Percentiles rank a stretch among this genome's conserved stretches.
Conservation (phyloP, 2,113 vertebrate genomes). For the Gadus chalcogrammus region DNA sequence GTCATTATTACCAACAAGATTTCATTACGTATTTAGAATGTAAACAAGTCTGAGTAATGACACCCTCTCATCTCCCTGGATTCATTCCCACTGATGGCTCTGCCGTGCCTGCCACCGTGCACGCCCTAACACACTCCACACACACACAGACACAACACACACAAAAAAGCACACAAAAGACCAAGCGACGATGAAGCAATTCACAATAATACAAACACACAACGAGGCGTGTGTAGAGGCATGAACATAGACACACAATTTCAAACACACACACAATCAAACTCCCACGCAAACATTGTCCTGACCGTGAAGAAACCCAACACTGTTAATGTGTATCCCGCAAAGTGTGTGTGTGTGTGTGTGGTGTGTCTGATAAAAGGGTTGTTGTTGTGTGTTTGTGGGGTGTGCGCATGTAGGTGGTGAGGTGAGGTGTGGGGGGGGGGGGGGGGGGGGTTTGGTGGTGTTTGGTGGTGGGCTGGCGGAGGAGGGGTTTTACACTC, state of each 20-base stretch:
- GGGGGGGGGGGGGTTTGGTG: constrained; percentile 3
- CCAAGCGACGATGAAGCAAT: constrained; percentile 20
- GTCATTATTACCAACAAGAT: constrained; percentile 99
- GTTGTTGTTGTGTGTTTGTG: constrained; percentile 5
- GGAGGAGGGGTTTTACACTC: constrained; percentile 84
- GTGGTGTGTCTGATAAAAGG: constrained; percentile 7
- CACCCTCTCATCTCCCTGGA: constrained; percentile 77
- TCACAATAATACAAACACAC: constrained; percentile 13
- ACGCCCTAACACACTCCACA: constrained; percentile 28
- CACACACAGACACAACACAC: constrained; percentile 21
- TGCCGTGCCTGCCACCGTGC: constrained; percentile 49
- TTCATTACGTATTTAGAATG: constrained; percentile 99
- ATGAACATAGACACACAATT: constrained; percentile 44
- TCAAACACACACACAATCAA: constrained; percentile 48
- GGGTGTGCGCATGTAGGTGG: constrained; percentile 50
- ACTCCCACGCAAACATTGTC: constrained; percentile 74
- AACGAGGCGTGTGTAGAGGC: background rate
- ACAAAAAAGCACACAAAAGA: constrained; percentile 25
- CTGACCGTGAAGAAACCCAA: constrained; percentile 81
- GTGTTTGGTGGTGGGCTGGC: background rate
- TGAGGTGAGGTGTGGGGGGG: constrained; percentile 32
- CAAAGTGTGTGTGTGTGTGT: constrained; percentile 20
- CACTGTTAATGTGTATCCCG: constrained; percentile 85
- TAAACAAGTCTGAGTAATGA: constrained; percentile 99
- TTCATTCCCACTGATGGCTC: constrained; percentile 81